Conservation (phyloP, 1,140 invertebrate species). For the Cydia splendana region DNA sequence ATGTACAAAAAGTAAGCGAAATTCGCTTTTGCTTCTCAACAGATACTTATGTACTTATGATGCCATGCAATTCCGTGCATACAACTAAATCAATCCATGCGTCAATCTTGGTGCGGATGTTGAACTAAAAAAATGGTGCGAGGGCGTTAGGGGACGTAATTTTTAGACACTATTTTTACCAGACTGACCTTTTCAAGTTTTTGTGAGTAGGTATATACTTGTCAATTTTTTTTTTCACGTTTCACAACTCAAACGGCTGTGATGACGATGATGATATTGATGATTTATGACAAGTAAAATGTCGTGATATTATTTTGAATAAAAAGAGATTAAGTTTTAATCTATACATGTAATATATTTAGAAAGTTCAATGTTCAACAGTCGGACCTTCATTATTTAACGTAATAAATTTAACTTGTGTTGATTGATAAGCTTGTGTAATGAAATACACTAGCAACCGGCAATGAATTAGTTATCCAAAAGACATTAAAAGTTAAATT, state of each 20-base stretch:
- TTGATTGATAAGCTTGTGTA: too few species aligned
- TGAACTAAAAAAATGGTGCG: neutral
- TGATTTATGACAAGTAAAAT: neutral
- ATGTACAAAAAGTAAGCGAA: neutral
- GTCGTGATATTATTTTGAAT: neutral
- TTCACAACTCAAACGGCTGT: too few species aligned
- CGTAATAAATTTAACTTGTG: too few species aligned
- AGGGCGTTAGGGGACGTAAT: neutral
- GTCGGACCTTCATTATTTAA: too few species aligned
- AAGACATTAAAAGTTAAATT: slow-evolving; percentile 3
- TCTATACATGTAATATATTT: too few species aligned
- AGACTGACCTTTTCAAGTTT: too few species aligned
- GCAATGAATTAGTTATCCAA: slow-evolving; percentile 6
- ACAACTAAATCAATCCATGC: neutral
- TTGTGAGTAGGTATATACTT: too few species aligned
- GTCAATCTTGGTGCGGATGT: slow-evolving; percentile 12
- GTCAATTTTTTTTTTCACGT: too few species aligned
- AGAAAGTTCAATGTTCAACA: too few species aligned
- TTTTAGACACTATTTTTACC: too few species aligned
- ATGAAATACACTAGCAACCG: neutral
- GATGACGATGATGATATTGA: too few species aligned
- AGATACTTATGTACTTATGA: neutral
- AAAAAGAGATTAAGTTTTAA: neutral
- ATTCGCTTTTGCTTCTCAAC: neutral
- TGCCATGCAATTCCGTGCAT: too few species aligned